Conservation (phyloP, 2,888 invertebrate species). For the Oligia strigilis region DNA sequence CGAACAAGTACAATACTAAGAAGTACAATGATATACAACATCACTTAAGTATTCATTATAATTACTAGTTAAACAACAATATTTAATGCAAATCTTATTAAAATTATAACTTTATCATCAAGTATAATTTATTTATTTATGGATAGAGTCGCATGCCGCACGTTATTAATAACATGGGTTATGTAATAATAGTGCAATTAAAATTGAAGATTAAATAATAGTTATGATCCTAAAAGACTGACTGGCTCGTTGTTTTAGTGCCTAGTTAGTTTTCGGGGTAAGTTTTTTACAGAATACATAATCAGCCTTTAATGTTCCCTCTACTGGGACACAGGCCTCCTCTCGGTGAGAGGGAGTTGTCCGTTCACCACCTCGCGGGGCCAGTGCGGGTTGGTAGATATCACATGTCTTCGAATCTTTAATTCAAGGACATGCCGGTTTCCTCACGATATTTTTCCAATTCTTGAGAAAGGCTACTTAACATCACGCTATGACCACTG, state of each 20-base stretch:
- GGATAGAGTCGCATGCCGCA: constrained; percentile 40
- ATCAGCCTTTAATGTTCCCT: no score
- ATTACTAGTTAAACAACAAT: constrained; percentile 17
- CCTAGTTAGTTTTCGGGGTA: neutral
- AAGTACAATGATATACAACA: constrained; percentile 44
- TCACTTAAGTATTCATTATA: constrained; percentile 17
- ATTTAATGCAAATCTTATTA: constrained; percentile 18
- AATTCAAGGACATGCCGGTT: no score
- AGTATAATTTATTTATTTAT: constrained; percentile 25
- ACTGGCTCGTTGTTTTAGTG: neutral
- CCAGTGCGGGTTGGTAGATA: no score
- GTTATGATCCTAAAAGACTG: neutral
- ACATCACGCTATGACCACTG: no score
- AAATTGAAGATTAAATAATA: constrained; percentile 1
- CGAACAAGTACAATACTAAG: constrained; percentile 31
- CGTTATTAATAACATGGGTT: constrained; percentile 13
- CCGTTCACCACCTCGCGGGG: no score
- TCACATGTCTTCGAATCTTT: no score
- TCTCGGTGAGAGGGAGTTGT: no score
- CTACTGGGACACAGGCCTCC: no score
- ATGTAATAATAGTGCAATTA: constrained; percentile 19
- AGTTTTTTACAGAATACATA: neutral
- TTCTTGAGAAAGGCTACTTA: no score
- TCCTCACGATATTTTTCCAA: no score
- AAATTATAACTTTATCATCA: constrained; percentile 11